Conservation (phyloP, 2,888 invertebrate species). For the Malthinus flaveolus region DNA sequence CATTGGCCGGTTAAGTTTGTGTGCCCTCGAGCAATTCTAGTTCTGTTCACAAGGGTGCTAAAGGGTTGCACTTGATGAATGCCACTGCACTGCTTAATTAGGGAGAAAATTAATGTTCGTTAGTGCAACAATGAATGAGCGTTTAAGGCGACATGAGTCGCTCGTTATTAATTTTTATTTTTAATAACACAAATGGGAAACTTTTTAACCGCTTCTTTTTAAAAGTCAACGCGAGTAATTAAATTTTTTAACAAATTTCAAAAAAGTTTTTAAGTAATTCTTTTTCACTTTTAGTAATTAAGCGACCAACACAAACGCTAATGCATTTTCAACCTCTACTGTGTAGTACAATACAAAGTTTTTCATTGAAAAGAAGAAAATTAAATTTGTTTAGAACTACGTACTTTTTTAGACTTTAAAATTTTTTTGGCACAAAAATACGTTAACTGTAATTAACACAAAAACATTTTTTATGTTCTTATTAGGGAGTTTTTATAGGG, state of each 20-base stretch:
- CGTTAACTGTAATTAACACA: constrained; percentile 38
- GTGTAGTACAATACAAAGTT: too few species aligned
- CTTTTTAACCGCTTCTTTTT: too few species aligned
- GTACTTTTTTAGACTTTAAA: constrained; percentile 17
- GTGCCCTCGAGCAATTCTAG: constrained; percentile 26
- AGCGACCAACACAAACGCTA: too few species aligned
- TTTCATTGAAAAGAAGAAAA: constrained; percentile 7
- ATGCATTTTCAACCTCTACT: too few species aligned
- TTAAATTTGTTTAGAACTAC: constrained; percentile 15
- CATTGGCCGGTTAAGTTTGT: constrained; percentile 29
- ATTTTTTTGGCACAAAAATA: constrained; percentile 20
- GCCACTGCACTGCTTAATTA: constrained; percentile 51
- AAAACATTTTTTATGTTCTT: constrained; percentile 36
- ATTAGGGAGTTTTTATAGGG: constrained; percentile 42
- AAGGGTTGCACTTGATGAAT: constrained; percentile 46
- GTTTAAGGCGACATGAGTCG: constrained; percentile 10
- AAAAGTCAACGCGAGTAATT: too few species aligned
- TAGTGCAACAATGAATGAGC: constrained; percentile 21
- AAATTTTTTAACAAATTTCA: too few species aligned
- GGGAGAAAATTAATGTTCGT: constrained; percentile 53
- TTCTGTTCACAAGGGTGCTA: constrained; percentile 37
- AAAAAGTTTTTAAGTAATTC: too few species aligned
- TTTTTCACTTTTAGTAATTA: too few species aligned
- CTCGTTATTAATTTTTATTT: neutral
- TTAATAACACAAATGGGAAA: too few species aligned